Evolutionary conservation across 2,797 vertebrate species (phyloP), one percentile per base, ranked within the genome.

Genomic region (Moxostoma hubbsi): DNA sequence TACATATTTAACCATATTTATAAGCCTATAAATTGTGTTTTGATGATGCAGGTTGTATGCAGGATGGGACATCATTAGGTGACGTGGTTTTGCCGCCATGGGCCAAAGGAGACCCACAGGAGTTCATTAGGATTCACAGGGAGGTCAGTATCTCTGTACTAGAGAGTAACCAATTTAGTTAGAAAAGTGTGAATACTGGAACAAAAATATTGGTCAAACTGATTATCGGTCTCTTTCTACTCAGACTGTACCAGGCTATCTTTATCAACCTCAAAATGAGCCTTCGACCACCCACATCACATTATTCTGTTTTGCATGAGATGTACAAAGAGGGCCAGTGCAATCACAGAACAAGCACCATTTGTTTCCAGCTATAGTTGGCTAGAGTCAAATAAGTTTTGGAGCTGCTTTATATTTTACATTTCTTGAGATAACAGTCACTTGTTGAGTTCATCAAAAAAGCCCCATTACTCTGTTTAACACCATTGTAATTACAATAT

Each of bases 81-180:
- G 96, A 98, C 5, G 96, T 99, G 15, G 93, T 96, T 5, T 93
- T 99, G 80, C 97, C 98, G 78, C 95, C 94, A 0, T 99, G 98
- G 98, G 97, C 97, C 6, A 96, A 97, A 87, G 95, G 92, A 59
- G 95, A 98, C 81, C 93, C 97, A 46, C 92, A 94, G 81, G 96
- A 97, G 84, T 99, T 98, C 87, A 95, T 99, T 90, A 92, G 94
- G 57, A 81, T 97, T 65, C 95, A 99, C 85, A 95, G 97, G 93
- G 95, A 97, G 96, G 98, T 99, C 81, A 94, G 96, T 92, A 61
- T 43, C 51, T n/a, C 12, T 46, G 10, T 67, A 13, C 13, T 9
- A 75, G 36, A 36, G 3, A 36, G 36, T 36, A 36, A 36, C 36
- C 36, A 5, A 36, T 36, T 36, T 36, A 36, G 36, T 36, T 36